These are phyloP conservation scores for Conops quadrifasciatus DNA, from an alignment of 2,888 invertebrate genomes.

Conservation along the genomic window DNA sequence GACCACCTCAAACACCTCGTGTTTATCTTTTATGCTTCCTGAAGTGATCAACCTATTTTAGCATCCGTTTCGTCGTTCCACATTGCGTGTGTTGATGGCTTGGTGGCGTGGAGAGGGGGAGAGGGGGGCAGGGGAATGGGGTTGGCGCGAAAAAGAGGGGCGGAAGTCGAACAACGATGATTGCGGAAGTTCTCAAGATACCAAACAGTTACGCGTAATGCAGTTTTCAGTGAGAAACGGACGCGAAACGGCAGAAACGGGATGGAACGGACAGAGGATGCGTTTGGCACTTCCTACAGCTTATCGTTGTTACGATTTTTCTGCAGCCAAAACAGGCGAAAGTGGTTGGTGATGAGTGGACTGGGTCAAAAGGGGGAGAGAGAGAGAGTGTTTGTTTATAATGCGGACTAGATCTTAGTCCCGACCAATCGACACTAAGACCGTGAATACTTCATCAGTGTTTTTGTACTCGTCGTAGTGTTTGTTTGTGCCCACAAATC, in stretches of 20 bases:
- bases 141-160: neutral
- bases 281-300: neutral
- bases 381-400: too few species aligned
- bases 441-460: too few species aligned
- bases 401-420: too few species aligned
- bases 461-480: too few species aligned
- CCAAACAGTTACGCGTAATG: slow-evolving; percentile 56
- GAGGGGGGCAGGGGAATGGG: neutral
- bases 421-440: too few species aligned
- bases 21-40: neutral
- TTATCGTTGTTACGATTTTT: neutral
- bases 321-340: neutral
- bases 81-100: neutral
- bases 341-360: neutral
- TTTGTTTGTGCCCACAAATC: too few species aligned
- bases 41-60: slow-evolving; percentile 5
- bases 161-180: neutral
- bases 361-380: too few species aligned
- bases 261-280: neutral
- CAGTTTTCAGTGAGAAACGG: neutral
- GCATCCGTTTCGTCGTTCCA: slow-evolving; percentile 4
- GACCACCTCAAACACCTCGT: too few species aligned
- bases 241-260: neutral
- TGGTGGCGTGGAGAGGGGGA: neutral
- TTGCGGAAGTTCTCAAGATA: slow-evolving; percentile 61